Evolutionary conservation across 2,797 vertebrate genomes (phyloP).

Genomic region (Spinus pinus): DNA sequence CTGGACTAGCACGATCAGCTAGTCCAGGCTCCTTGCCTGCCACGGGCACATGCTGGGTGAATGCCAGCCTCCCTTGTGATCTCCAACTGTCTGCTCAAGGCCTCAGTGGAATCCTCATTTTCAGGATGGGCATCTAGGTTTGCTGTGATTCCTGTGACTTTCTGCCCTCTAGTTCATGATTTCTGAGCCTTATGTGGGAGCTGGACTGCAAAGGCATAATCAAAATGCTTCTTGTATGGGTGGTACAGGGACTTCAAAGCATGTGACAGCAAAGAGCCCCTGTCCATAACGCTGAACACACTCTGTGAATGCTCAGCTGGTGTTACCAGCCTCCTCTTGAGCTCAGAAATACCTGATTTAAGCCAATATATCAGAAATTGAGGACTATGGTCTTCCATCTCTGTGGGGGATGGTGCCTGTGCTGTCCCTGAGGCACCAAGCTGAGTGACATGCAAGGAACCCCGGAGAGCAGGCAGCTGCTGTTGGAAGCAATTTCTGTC

Average conservation of each 20-base stretch:
- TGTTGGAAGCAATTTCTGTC: neutral
- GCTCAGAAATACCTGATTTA: neutral
- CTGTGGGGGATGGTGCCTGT: neutral
- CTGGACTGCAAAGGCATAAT: neutral
- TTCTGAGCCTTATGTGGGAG: neutral
- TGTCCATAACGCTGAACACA: neutral
- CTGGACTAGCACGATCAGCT: neutral
- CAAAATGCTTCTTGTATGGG: neutral
- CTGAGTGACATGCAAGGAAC: neutral
- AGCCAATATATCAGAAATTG: neutral
- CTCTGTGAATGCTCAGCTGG: neutral
- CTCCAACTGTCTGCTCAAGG: neutral
- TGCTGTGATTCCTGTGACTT: neutral
- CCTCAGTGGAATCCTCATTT: neutral
- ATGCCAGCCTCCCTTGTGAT: too few relatives aligned
- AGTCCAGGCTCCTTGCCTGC: neutral
- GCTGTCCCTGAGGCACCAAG: neutral
- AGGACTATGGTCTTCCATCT: neutral
- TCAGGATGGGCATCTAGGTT: neutral
- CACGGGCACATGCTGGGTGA: neutral
- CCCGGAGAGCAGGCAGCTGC: neutral
- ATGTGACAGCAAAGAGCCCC: neutral
- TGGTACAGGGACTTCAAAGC: neutral
- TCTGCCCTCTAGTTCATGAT: neutral
- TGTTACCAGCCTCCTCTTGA: neutral